phyloP scores from a whole-genome alignment of 2,797 vertebrate species.

The Lycodopsis pacificus region DNA sequence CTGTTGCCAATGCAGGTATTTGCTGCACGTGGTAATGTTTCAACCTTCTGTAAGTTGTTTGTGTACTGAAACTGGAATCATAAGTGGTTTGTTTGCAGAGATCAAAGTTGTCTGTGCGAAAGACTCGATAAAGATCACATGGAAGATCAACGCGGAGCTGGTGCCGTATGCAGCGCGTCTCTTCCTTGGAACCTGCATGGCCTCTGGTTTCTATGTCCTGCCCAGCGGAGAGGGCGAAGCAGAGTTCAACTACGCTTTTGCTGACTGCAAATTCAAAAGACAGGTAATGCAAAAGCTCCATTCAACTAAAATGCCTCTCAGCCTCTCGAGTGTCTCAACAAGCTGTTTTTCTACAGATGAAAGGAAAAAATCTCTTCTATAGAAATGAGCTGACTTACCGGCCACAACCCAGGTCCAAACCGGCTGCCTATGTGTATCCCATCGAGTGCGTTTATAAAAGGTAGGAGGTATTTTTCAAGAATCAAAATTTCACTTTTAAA shows the following conservation, averaged over 20 bases:
- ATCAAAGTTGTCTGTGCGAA: slow-evolving; percentile 68
- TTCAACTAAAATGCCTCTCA: not conserved
- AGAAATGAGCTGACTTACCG: slow-evolving; percentile 73
- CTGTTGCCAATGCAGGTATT: slow-evolving; percentile 55
- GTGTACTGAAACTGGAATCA: not conserved
- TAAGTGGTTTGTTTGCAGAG: slow-evolving; percentile 55
- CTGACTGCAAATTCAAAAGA: slow-evolving; percentile 74
- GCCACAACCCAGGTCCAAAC: slow-evolving; percentile 53
- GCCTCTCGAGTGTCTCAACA: not conserved
- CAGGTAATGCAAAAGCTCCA: slow-evolving; percentile 52
- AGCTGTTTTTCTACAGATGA: slow-evolving; percentile 57
- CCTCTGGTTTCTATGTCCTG: slow-evolving; percentile 40
- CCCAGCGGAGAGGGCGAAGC: slow-evolving; percentile 58
- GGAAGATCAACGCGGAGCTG: slow-evolving; percentile 65
- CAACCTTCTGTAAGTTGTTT: not conserved
- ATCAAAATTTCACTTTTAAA: not conserved
- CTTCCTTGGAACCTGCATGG: slow-evolving; percentile 80
- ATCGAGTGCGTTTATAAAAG: slow-evolving; percentile 72
- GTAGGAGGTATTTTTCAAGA: slow-evolving; percentile 35
- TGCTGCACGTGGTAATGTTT: rapidly evolving
- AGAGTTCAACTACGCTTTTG: slow-evolving; percentile 65
- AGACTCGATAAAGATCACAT: slow-evolving; percentile 60
- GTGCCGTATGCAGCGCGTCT: slow-evolving; percentile 63
- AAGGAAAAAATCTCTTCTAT: slow-evolving; percentile 65
- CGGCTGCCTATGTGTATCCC: slow-evolving; percentile 51